Percentiles rank a stretch among this genome's conserved stretches.
Evolutionary conservation across 2,113 vertebrate species (phyloP).

Genomic region (Syngnathus scovelli): DNA sequence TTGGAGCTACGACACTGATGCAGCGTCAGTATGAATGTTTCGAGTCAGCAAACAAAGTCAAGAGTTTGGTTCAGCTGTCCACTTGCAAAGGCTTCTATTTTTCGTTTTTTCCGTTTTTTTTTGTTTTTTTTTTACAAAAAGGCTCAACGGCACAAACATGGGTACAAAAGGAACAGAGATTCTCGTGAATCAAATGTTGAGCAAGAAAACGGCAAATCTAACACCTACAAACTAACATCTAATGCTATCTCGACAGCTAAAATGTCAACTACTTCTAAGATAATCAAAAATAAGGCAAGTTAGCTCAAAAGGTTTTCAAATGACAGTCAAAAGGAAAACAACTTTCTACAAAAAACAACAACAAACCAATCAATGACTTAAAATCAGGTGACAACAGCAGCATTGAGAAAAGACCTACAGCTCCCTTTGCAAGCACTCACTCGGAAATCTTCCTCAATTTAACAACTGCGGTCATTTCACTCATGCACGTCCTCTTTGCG

Average conservation of each 20-base stretch:
- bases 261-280: slow-evolving; percentile 52
- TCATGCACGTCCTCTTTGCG: slow-evolving; percentile 19
- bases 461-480: neutral
- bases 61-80: slow-evolving; percentile 37
- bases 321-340: slow-evolving; percentile 47
- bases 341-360: slow-evolving; percentile 23
- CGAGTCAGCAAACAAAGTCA: slow-evolving; percentile 25
- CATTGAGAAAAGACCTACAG: slow-evolving; percentile 58
- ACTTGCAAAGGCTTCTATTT: slow-evolving; percentile 17
- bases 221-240: slow-evolving; percentile 34
- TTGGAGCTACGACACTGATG: neutral
- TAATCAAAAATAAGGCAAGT: slow-evolving; percentile 62
- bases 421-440: slow-evolving; percentile 45
- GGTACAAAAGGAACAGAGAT: slow-evolving; percentile 44
- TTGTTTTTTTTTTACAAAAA: slow-evolving; percentile 18
- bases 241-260: slow-evolving; percentile 49
- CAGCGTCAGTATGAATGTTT: slow-evolving; percentile 27
- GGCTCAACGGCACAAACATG: slow-evolving; percentile 17
- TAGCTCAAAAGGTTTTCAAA: slow-evolving; percentile 61
- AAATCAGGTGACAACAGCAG: slow-evolving; percentile 68
- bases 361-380: slow-evolving; percentile 54
- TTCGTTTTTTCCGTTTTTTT: neutral
- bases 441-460: slow-evolving; percentile 28
- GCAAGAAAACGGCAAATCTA: slow-evolving; percentile 48
- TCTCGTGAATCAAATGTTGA: slow-evolving; percentile 39